These are phyloP conservation scores for Hippocampus guttulatus DNA, from an alignment of 2,113 vertebrate species.

Conservation along the genomic window DNA sequence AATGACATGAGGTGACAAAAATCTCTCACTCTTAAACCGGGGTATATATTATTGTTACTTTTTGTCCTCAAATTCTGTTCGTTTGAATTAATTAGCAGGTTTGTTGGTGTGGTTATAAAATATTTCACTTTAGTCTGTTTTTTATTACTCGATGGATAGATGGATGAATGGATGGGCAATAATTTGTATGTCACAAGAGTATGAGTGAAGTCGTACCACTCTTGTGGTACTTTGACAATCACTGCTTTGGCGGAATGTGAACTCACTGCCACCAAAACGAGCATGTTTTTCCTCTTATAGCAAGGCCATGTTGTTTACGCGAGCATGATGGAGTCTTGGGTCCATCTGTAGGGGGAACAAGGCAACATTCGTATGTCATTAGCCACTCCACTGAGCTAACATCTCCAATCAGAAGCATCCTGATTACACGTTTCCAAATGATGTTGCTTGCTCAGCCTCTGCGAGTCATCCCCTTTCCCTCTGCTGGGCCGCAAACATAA, in stretches of 20 bases:
- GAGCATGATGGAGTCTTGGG: conserved; percentile 13
- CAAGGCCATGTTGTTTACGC: neutral
- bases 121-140: too few relatives aligned
- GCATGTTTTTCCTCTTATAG: neutral
- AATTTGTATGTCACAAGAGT: too few relatives aligned
- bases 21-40: conserved; percentile 5
- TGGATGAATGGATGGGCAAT: too few relatives aligned
- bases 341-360: conserved; percentile 62
- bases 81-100: too few relatives aligned
- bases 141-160: too few relatives aligned
- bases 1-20: conserved; percentile 24
- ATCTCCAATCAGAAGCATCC: conserved; percentile 71
- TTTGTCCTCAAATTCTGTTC: too few relatives aligned
- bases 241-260: neutral
- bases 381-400: conserved; percentile 69
- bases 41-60: too few relatives aligned
- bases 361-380: conserved; percentile 66
- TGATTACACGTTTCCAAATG: conserved; percentile 66
- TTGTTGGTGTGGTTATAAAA: too few relatives aligned
- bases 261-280: neutral
- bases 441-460: conserved; percentile 58
- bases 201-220: too few relatives aligned
- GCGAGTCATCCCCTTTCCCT: conserved; percentile 63
- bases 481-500: conserved; percentile 41
- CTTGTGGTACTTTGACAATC: neutral